Evolutionary conservation across 2,888 invertebrate genomes (phyloP), one percentile per base, ranked within the genome.

Genomic region (Clistopyga incitator): DNA sequence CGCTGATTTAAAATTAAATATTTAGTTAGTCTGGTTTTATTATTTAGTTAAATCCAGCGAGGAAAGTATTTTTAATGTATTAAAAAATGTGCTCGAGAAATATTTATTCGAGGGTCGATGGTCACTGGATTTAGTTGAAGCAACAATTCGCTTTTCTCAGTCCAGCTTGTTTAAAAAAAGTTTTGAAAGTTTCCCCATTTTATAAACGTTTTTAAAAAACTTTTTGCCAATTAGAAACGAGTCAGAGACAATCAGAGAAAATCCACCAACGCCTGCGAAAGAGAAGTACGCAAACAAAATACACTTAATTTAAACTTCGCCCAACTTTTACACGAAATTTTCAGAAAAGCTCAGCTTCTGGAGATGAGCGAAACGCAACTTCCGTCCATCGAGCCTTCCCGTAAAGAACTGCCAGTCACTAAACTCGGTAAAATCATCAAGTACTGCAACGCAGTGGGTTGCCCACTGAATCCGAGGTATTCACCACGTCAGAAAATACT

Each of bases 381-480:
- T 18, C 50, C 15, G 29, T 15, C 25, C 3, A 18, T 20, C 25
- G n/a, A 20, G 15, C 18, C n/a, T 25, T 29, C 75, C 13, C 42
- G 18, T 3, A 59, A 34, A 10, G 13, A 42, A 29, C 68, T 56
- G n/a, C 52, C 61, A 20, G 34, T 23, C 13, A 8, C 45, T n/a
- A 67, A 77, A 67, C n/a, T 61, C 42, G 86, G 85, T 86, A 86
- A 86, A 82, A 81, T 74, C 45, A 86, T 85, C 67, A 82, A 85
- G 45, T 79, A 81, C 47, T 85, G 78, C 75, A 68, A 84, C 29
- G 71, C 74, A 20, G 76, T 81, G 59, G 61, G 75, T 75, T 85
- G 86, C 75, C 81, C 67, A 3, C 64, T 86, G 13, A 78, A 34
- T n/a, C 23, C 75, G 45, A 80, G 65, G 56, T 10, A 42, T 23